Evolutionary conservation across 1,140 invertebrate species (phyloP), one percentile per base, ranked within the genome.

Genomic region (Bombus consobrinus): DNA sequence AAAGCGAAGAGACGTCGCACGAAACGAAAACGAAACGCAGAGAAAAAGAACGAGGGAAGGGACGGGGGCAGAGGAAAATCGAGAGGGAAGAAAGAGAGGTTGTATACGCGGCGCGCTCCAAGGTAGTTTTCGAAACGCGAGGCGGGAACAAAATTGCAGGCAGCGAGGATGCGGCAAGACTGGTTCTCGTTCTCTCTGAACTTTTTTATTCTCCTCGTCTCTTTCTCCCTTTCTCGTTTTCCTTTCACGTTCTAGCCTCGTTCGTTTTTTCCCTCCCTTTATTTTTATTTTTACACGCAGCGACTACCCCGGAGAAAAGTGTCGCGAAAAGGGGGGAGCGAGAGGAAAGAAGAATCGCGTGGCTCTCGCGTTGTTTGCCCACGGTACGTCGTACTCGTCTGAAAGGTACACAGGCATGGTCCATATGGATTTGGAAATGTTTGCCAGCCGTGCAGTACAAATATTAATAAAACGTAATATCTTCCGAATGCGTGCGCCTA

Each of bases 401-500:
- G 85, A 74, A 89, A 83, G 66, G 76, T 87, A 71, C 79, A 83
- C 80, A 88, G 22, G 66, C 66, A 77, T 57, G 69, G 80, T 47
- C 81, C 74, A 79, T 73, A 85, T 85, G 82, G 85, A 90, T 91
- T 87, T 86, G 73, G 87, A 68, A 90, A 90, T 90, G 86, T 90
- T 88, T 85, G 66, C 86, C 83, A 39, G 37, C 78, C 87, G 77
- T 80, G 86, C 71, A 85, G 72, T 77, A 87, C 87, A 92, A 92
- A 92, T 91, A 91, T 90, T 92, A 92, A 91, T 92, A 91, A 92
- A 92, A 90, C 81, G 90, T 87, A 89, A 91, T 92, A 91, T 89
- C 84, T 87, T 81, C 74, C 88, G 77, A 89, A 87, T 91, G 85
- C 81, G 82, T 84, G 78, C 41, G 72, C 57, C n/a, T 32, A 39